Percentiles rank a stretch among this genome's conserved stretches.
phyloP scores from a whole-genome alignment of 2,888 invertebrate genomes.

The Lapara coniferarum region DNA sequence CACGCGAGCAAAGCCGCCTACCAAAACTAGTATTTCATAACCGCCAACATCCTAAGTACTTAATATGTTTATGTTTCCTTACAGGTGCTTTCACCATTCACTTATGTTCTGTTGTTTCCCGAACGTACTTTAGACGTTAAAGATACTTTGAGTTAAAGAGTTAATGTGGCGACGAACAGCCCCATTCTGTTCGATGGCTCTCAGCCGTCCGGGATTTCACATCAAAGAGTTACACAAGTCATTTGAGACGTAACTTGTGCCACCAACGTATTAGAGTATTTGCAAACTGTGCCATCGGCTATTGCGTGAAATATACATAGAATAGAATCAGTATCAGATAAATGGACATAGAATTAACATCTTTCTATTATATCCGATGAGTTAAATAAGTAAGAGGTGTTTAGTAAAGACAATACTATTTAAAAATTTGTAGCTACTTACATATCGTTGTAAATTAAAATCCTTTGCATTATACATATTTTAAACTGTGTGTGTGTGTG shows the following conservation, averaged over 20 bases:
- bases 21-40: too few relatives aligned
- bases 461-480: too few relatives aligned
- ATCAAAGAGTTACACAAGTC: conserved; percentile 52
- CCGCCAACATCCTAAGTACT: not conserved
- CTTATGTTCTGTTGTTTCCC: not conserved
- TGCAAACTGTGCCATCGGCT: conserved; percentile 27
- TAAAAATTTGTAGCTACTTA: too few relatives aligned
- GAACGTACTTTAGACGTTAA: conserved; percentile 26
- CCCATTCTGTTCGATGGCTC: conserved; percentile 15
- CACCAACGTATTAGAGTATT: conserved; percentile 14
- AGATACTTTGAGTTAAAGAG: conserved; percentile 46
- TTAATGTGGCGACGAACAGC: conserved; percentile 49
- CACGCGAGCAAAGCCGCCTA: too few relatives aligned
- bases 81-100: not conserved
- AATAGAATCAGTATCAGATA: not conserved
- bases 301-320: conserved; percentile 18
- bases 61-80: conserved; percentile 33
- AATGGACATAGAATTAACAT: conserved; percentile 29
- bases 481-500: too few relatives aligned
- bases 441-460: too few relatives aligned
- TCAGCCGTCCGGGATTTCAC: conserved; percentile 33
- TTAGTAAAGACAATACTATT: too few relatives aligned
- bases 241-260: conserved; percentile 32
- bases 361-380: not conserved
- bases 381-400: too few relatives aligned